Evolutionary conservation across 2,797 vertebrate genomes (phyloP), one percentile per base, ranked within the genome.

Genomic region (Enteromius anoplus): DNA sequence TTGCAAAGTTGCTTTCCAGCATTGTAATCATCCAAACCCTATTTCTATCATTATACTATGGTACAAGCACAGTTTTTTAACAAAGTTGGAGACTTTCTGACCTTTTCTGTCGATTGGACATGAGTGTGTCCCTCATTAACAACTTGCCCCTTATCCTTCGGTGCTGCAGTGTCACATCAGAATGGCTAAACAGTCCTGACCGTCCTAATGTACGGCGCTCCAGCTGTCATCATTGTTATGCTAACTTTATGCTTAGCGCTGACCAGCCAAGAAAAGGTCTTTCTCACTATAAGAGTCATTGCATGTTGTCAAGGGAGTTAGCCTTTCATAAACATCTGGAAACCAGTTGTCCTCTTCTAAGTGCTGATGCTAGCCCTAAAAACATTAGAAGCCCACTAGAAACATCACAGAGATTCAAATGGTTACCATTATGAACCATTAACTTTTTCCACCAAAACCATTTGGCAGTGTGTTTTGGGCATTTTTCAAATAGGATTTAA

Each of bases 181-280:
- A 81, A 85, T 84, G 29, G 12, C 26, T 78, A 81, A 85, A 42
- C 60, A 84, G 32, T 17, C 19, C 55, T 60, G 29, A 21, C 8
- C 14, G 26, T 37, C 71, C 70, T 79, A 78, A 71, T 58, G 69
- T 49, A 47, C 34, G 47, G 53, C 71, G 73, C 17, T 49, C 68
- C n/a, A 82, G 65, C 71, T 40, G 34, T 83, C 79, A 70, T 82
- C 73, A 87, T 85, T 40, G 37, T 84, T 84, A 82, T 83, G 66
- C 80, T 77, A 80, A 80, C 75, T 53, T 84, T 86, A 64, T 77
- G 82, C 71, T 80, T 80, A 84, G 19, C 29, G 45, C 12, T 60
- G 80, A 69, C 69, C 73, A 37, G 37, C 32, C 23, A 26, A 45
- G 62, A 60, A 69, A 84, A 82, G 71, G 79, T 86, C 76, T 68